Evolutionary conservation across 2,113 vertebrate genomes (phyloP), one percentile per base, ranked within the genome.

Genomic region (Taurulus bubalis): DNA sequence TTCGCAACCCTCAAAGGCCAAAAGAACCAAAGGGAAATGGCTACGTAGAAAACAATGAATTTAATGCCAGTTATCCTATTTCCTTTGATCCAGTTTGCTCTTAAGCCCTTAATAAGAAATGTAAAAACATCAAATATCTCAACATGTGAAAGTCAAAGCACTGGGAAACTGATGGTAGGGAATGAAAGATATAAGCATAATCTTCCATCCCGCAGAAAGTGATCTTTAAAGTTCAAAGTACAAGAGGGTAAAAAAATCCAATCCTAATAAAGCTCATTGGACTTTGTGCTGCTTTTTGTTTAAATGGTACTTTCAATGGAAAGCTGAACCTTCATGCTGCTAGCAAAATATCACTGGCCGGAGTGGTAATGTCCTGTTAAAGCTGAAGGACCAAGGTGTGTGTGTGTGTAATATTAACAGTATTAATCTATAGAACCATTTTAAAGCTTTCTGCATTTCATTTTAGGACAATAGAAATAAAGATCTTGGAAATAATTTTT

Each of bases 221-320:
- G 67, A 77, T 79, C 20, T 86, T 89, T 84, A 79, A 90, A 90
- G 84, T 73, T 79, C 56, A 85, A 77, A 32, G 24, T 78, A 58
- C 55, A 4, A 63, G 59, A 56, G 47, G 36, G 26, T 36, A 53
- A 82, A 63, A n/a, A 86, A 73, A 73, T 58, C 36, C 8, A 77
- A 68, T 69, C 15, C 18, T 75, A 53, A 64, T 71, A 60, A 75
- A 73, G 14, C 38, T 49, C 65, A 56, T 75, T 4, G 79, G 64
- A 71, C 77, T 85, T 49, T 64, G 2, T 75, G 71, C 62, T 60
- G 60, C 42, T 47, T 83, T 82, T 70, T 72, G 26, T 87, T 84
- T 77, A 59, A 87, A 85, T 79, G 64, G 34, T 40, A 28, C 40
- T 32, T 40, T 45, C 8, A 70, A 20, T 63, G n/a, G 36, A 72